A percentile compares a stretch with the other conserved stretches of the same genome.
Conservation (phyloP, 1,140 invertebrate genomes). For the Melitaea cinxia region DNA sequence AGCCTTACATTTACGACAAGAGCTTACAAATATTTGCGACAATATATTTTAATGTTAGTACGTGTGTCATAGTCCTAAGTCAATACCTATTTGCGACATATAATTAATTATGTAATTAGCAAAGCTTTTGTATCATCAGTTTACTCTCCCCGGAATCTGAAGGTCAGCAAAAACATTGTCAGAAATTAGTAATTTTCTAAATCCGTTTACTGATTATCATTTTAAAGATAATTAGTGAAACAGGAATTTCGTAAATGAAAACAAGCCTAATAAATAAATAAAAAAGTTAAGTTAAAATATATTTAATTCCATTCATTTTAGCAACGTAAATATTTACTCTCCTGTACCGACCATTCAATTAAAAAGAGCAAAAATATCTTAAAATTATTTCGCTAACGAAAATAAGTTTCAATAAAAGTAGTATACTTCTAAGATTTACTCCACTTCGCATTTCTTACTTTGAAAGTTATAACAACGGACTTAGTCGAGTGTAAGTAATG, state of each 20-base stretch:
- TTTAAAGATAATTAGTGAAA: too few relatives aligned
- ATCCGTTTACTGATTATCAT: background rate
- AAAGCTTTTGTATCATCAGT: background rate
- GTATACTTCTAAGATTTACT: constrained; percentile 16
- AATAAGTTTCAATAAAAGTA: constrained; percentile 9
- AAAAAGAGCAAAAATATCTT: background rate
- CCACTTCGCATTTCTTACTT: constrained; percentile 15
- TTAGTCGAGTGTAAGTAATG: constrained; percentile 56
- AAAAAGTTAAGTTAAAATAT: too few relatives aligned
- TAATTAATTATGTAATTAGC: background rate
- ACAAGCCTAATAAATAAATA: too few relatives aligned
- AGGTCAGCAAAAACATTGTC: background rate
- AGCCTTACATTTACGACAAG: background rate
- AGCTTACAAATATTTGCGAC: background rate
- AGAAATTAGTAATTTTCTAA: background rate
- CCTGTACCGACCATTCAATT: background rate
- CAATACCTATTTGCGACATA: background rate
- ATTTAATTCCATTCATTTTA: too few relatives aligned
- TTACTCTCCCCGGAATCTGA: background rate
- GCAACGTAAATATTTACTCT: too few relatives aligned
- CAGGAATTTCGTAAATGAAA: too few relatives aligned
- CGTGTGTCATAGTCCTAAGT: background rate
- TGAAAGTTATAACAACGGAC: constrained; percentile 50
- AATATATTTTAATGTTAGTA: background rate
- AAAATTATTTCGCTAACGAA: background rate